These are phyloP conservation scores for Gorsachius magnificus DNA, from an alignment of 2,797 vertebrate genomes.

Conservation along the genomic window DNA sequence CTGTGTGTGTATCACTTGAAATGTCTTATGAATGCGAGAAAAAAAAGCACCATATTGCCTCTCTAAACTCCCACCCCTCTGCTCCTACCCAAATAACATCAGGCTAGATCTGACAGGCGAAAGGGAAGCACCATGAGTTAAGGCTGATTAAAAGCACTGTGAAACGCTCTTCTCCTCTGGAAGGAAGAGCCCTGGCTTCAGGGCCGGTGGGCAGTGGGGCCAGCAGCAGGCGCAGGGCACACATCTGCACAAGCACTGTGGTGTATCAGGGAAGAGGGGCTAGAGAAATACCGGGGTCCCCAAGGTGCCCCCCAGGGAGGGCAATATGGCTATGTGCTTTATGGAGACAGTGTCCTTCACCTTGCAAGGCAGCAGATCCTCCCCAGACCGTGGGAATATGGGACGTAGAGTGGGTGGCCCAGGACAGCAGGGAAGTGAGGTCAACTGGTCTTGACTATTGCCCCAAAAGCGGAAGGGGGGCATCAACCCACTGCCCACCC, in stretches of 20 bases:
- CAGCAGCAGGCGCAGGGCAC: neutral
- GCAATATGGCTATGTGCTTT: neutral
- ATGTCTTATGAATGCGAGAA: constrained; percentile 14
- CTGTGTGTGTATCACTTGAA: constrained; percentile 23
- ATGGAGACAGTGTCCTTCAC: neutral
- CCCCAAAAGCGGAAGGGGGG: neutral
- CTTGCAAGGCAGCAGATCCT: neutral
- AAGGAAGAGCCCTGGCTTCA: rapidly evolving
- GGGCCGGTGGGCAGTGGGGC: neutral
- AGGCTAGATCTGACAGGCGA: neutral
- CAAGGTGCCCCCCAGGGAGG: neutral
- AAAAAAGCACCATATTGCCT: neutral
- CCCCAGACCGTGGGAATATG: neutral
- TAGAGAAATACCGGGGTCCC: neutral
- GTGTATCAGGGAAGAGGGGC: neutral
- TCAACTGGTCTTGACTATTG: neutral
- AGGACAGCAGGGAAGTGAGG: neutral
- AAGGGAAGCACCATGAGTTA: neutral
- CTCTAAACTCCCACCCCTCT: constrained; percentile 18
- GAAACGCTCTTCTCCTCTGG: neutral
- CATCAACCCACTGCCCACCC: neutral
- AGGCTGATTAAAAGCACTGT: neutral
- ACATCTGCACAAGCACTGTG: neutral
- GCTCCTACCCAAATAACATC: constrained; percentile 2
- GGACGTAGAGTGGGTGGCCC: too few species aligned